Base-by-base conservation (phyloP, 2,888 invertebrate genomes). In the Phalangium opilio region DNA sequence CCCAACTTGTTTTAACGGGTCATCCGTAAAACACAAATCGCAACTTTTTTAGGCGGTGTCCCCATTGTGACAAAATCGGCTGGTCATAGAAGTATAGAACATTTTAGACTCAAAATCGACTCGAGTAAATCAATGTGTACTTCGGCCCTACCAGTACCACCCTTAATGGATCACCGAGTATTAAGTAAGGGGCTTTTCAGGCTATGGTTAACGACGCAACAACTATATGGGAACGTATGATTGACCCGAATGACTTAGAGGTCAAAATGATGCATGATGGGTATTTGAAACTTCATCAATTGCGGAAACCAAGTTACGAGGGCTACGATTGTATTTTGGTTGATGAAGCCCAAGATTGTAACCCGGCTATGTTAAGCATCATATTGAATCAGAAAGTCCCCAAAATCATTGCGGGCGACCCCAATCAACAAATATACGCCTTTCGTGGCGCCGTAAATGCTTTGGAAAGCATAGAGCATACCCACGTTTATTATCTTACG, bases 291-390 rank as follows among this genome's bases (percentile, higher is more conserved):
- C 44, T 64, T 15, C 67, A 60, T 54, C 68, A 68, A 54, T 53
- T 68, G 35, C 51, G 48, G 2, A 52, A 55, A 27, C 67, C 67
- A 2, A 52, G 51, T 4, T 43, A 60, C 15, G 47, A 62, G 5
- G n/a, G 27, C 1, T 64, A 60, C 55, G 62, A 67, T 52, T 62
- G 63, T 44, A 60, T 68, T 15, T 59, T 68, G 49, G 62, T 68
- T 34, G 67, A 68, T 53, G 68, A 68, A 57, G 68, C 67, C 3
- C 67, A 68, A 55, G 68, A 68, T 56, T 57, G 66, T 39, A 67
- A 65, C 35, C 27, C 27, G 27, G 66, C 64, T 10, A 59, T 66
- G 38, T 54, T 62, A 10, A 62, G 62, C 48, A 57, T 67, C 8
- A 45, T 67, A 20, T 44, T 62, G 35, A 42, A 44, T n/a, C 67